Conservation (phyloP, 2,113 vertebrate species). For the Struthidea cinerea region DNA sequence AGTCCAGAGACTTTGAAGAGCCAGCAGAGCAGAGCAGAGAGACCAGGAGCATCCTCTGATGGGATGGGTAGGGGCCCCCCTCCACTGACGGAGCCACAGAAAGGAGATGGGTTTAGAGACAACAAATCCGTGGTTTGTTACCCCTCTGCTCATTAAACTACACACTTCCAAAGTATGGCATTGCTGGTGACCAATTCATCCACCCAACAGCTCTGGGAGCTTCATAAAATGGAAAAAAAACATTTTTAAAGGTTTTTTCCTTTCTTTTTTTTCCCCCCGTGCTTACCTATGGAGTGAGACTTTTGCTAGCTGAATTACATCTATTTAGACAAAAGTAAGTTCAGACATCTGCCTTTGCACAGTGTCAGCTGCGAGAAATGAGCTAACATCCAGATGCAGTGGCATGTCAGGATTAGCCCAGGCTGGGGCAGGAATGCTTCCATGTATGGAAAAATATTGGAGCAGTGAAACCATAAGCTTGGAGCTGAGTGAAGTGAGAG, state of each 20-base stretch:
- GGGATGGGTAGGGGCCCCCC: background rate
- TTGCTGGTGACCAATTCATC: background rate
- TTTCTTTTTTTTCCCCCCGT: rapidly evolving
- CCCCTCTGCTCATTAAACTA: background rate
- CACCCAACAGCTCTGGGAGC: background rate
- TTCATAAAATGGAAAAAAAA: background rate
- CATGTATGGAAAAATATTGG: constrained; percentile 76
- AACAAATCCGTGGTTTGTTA: rapidly evolving
- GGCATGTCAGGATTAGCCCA: constrained; percentile 48
- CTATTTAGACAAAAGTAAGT: background rate
- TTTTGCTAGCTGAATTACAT: background rate
- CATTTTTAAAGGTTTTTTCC: background rate
- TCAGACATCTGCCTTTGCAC: constrained; percentile 51
- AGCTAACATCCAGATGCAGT: constrained; percentile 59
- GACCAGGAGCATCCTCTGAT: background rate
- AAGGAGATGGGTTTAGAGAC: background rate
- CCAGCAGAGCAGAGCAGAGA: background rate
- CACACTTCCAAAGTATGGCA: background rate
- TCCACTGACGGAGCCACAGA: background rate
- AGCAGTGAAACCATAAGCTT: constrained; percentile 71
- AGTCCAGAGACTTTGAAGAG: background rate
- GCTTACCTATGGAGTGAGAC: background rate
- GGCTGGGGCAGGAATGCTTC: constrained; percentile 67
- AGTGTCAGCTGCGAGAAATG: constrained; percentile 66
- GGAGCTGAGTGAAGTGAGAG: constrained; percentile 64